Conservation (phyloP, 2,113 vertebrate genomes). For the Oncorhynchus masou region DNA sequence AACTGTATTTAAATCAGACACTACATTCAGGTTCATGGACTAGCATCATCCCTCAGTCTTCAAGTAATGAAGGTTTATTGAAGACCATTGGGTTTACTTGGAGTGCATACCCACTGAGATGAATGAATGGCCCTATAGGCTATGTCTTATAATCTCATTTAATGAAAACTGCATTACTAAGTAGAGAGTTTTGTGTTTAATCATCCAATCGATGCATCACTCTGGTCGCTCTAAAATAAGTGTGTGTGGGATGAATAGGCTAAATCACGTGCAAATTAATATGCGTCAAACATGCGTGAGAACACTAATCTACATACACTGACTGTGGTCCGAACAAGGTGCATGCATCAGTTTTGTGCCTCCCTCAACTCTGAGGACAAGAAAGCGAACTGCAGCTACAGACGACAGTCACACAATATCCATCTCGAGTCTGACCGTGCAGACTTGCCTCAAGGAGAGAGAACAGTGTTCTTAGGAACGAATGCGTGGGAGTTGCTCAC, state of each 20-base stretch:
- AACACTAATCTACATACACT: conserved; percentile 20
- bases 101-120: too few relatives aligned
- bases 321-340: conserved; percentile 40
- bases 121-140: too few relatives aligned
- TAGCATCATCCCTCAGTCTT: too few relatives aligned
- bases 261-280: conserved; percentile 23
- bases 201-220: too few relatives aligned
- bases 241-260: background rate
- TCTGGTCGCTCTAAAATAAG: background rate
- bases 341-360: conserved; percentile 54
- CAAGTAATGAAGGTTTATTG: too few relatives aligned
- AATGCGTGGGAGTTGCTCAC: conserved; percentile 65
- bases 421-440: conserved; percentile 4
- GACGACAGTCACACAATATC: conserved; percentile 51
- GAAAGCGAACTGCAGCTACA: conserved; percentile 44
- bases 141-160: too few relatives aligned
- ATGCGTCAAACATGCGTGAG: background rate
- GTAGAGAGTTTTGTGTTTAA: too few relatives aligned
- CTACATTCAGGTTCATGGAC: too few relatives aligned
- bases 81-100: too few relatives aligned
- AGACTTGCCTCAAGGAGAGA: conserved; percentile 37
- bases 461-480: conserved; percentile 12
- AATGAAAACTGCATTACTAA: too few relatives aligned
- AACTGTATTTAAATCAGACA: too few relatives aligned
- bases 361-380: conserved; percentile 37